Evolutionary conservation across 2,113 vertebrate species (phyloP).

Genomic region (Eretmodus cyanostictus): DNA sequence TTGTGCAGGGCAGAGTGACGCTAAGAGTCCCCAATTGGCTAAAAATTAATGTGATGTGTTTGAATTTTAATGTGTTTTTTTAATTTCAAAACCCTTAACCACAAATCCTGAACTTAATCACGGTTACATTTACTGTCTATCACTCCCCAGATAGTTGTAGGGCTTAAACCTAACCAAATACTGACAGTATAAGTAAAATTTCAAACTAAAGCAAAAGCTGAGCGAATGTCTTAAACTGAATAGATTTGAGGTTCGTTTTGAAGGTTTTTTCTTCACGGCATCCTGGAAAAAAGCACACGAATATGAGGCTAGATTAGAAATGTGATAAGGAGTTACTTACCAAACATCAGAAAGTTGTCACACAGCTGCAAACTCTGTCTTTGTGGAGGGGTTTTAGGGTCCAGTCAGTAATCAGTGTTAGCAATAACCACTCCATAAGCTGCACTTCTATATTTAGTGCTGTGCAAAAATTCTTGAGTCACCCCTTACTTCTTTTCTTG

Average conservation of each 20-base stretch:
- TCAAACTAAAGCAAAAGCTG: neutral
- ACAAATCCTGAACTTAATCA: neutral
- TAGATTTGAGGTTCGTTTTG: fast-evolving
- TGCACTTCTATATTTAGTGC: neutral
- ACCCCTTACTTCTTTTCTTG: neutral
- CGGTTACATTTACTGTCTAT: fast-evolving
- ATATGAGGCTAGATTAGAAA: neutral
- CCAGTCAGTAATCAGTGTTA: neutral
- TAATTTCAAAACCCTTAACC: fast-evolving
- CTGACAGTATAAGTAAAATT: fast-evolving
- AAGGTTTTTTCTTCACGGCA: neutral
- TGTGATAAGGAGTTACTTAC: neutral
- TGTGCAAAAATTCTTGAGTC: neutral
- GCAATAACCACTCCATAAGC: neutral
- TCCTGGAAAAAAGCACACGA: neutral
- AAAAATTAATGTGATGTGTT: neutral
- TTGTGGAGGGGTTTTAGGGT: neutral
- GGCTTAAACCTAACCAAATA: neutral
- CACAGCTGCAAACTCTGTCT: neutral
- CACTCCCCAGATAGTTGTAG: neutral
- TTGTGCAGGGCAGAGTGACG: neutral
- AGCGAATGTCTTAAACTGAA: neutral
- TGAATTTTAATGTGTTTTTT: neutral
- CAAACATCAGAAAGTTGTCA: neutral
- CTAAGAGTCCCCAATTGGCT: neutral